Conservation (phyloP, 2,888 invertebrate genomes). For the Thereva nobilitata region DNA sequence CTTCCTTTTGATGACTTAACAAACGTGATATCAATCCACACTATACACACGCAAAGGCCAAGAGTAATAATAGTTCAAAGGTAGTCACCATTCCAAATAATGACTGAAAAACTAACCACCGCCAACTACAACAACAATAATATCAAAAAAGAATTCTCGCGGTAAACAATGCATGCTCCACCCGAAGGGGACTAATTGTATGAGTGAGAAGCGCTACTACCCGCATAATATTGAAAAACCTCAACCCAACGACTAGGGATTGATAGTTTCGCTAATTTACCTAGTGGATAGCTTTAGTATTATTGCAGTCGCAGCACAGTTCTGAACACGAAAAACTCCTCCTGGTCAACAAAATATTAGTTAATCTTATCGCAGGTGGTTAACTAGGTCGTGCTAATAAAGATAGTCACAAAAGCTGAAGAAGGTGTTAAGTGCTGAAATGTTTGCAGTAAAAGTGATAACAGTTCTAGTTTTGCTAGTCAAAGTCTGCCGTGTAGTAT, state of each 20-base stretch:
- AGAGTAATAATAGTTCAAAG: too few species aligned
- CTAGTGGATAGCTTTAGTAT: constrained; percentile 3
- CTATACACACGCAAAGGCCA: too few species aligned
- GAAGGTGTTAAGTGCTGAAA: not conserved
- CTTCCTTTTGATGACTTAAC: too few species aligned
- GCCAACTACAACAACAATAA: constrained; percentile 14
- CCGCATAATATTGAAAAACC: constrained; percentile 17
- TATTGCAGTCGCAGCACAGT: constrained; percentile 8
- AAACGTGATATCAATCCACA: too few species aligned
- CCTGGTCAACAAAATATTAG: not conserved
- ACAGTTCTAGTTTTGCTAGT: not conserved
- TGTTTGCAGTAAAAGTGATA: not conserved
- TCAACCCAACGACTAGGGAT: not conserved
- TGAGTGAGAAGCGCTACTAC: constrained; percentile 20
- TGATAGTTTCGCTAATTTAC: constrained; percentile 11
- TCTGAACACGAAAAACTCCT: constrained; percentile 14
- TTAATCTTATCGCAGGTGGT: not conserved
- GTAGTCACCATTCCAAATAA: too few species aligned
- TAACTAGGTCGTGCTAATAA: constrained; percentile 5
- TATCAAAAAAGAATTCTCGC: constrained; percentile 33
- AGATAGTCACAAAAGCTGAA: not conserved
- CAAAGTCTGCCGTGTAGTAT: not conserved
- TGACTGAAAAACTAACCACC: not conserved
- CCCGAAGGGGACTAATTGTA: constrained; percentile 21
- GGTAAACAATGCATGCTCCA: constrained; percentile 37